Evolutionary conservation across 2,888 invertebrate species (phyloP).

Genomic region (Epicampocera succincta): DNA sequence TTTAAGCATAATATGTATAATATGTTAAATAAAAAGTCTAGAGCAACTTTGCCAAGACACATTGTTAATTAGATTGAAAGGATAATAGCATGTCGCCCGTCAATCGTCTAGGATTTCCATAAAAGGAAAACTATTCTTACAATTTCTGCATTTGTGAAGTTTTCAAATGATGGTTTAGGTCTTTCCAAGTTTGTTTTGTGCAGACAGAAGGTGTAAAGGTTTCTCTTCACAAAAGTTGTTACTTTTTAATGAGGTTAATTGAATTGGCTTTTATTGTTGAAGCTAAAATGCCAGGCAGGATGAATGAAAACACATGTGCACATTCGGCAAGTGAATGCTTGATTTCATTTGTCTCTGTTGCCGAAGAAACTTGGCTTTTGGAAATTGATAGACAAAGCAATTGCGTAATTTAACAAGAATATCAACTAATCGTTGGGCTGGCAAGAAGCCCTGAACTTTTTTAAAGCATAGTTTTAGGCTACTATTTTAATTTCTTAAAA

Average conservation of each 20-base stretch:
- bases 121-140: not conserved
- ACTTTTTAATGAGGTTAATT: slow-evolving; percentile 73
- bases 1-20: not conserved
- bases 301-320: slow-evolving; percentile 4
- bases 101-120: slow-evolving; percentile 54
- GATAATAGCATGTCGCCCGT: slow-evolving; percentile 61
- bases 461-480: slow-evolving; percentile 47
- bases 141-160: slow-evolving; percentile 17
- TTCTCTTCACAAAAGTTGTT: slow-evolving; percentile 57
- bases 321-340: not conserved
- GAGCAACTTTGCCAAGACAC: slow-evolving; percentile 45
- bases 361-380: not conserved
- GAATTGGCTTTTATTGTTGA: slow-evolving; percentile 67
- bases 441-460: slow-evolving; percentile 31
- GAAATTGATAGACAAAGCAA: slow-evolving; percentile 34
- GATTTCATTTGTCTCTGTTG: not conserved
- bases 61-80: slow-evolving; percentile 70
- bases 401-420: slow-evolving; percentile 38
- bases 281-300: slow-evolving; percentile 36
- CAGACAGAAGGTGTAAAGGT: not conserved
- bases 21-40: slow-evolving; percentile 20
- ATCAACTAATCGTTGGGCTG: slow-evolving; percentile 12
- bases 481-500: not conserved
- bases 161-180: slow-evolving; percentile 26
- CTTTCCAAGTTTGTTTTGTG: slow-evolving; percentile 37